phyloP scores from a whole-genome alignment of 2,113 vertebrate species.

The Meriones unguiculatus region DNA sequence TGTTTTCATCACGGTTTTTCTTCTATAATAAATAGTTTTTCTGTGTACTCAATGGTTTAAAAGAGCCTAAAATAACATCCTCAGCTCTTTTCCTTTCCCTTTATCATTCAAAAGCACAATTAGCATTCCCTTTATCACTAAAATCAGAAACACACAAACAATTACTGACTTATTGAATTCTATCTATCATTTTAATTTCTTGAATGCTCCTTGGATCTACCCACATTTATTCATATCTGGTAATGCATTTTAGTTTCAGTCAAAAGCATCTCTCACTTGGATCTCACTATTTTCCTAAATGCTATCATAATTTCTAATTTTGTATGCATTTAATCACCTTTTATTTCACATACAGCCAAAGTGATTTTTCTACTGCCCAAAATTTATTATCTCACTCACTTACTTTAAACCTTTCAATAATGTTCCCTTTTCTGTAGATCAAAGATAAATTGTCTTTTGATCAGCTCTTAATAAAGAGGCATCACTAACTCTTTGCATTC shows the following conservation, averaged over 20 bases:
- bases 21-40: not conserved
- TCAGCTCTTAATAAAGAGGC: not conserved
- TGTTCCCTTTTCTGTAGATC: not conserved
- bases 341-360: constrained; percentile 26
- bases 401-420: not conserved
- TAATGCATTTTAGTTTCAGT: not conserved
- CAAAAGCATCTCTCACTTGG: not conserved
- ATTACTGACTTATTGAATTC: not conserved
- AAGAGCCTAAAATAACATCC: not conserved
- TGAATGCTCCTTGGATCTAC: not conserved
- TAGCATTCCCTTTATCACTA: not conserved
- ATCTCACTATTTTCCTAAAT: not conserved
- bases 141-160: not conserved
- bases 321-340: not conserved
- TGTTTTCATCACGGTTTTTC: not conserved
- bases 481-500: not conserved
- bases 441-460: constrained; percentile 3
- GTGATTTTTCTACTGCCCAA: not conserved
- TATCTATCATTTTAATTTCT: not conserved
- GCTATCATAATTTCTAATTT: not conserved
- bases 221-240: not conserved
- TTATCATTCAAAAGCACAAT: not conserved
- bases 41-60: not conserved
- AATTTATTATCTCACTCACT: not conserved
- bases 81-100: not conserved